These are phyloP conservation scores for Epicauta chinensis DNA, from an alignment of 1,140 invertebrate genomes.

Conservation along the genomic window DNA sequence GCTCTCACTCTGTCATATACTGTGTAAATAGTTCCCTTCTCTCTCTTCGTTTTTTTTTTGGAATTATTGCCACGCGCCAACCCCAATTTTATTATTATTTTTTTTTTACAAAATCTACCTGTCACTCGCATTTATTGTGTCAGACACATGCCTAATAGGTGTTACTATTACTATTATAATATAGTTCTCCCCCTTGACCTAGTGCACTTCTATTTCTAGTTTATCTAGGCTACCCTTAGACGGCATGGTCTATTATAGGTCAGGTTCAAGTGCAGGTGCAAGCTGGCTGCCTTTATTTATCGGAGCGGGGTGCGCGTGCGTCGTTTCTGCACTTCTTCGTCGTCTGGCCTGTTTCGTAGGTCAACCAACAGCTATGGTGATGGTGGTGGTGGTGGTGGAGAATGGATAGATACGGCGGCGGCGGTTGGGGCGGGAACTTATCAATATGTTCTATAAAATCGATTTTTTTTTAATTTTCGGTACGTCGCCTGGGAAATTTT, in stretches of 20 bases:
- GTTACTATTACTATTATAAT: too few species aligned
- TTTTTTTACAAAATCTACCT: neutral
- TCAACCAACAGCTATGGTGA: neutral
- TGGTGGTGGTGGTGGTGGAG: too few species aligned
- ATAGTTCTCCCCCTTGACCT: constrained; percentile 19
- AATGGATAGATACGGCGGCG: too few species aligned
- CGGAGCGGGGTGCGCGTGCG: constrained; percentile 24
- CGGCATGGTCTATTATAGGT: constrained; percentile 35
- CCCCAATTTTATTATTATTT: constrained; percentile 15
- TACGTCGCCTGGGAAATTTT: too few species aligned
- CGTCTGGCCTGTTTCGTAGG: neutral
- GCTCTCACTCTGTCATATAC: constrained; percentile 1
- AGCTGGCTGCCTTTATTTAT: constrained; percentile 27
- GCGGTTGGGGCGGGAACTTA: too few species aligned
- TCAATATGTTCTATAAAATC: too few species aligned
- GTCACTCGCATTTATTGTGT: too few species aligned
- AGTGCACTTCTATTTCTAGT: constrained; percentile 23
- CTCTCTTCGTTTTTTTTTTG: constrained; percentile 1
- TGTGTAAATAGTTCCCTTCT: neutral
- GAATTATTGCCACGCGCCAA: constrained; percentile 3
- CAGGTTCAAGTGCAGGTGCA: constrained; percentile 42
- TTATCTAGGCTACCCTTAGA: constrained; percentile 32
- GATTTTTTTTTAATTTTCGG: too few species aligned
- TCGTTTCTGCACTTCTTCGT: constrained; percentile 3
- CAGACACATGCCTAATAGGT: too few species aligned